Percentiles rank a stretch among this genome's conserved stretches.
Conservation (phyloP, 1,140 invertebrate species). For the Goniozus legneri region DNA sequence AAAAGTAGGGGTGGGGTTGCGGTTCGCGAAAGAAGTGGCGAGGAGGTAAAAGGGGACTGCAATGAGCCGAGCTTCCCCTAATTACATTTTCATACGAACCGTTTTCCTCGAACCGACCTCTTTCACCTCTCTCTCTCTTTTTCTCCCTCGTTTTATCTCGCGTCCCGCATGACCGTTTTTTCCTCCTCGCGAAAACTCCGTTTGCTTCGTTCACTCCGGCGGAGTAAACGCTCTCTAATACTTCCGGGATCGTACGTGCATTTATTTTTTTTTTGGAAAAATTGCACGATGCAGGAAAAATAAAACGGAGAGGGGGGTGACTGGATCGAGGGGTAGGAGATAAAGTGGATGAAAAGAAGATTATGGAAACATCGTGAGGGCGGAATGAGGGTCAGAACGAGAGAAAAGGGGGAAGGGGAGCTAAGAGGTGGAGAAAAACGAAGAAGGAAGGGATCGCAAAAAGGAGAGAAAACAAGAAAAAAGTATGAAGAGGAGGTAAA, state of each 20-base stretch:
- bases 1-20: background rate
- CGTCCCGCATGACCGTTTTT: too few species aligned
- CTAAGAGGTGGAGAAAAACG: background rate
- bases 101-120: conserved; percentile 23
- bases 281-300: too few species aligned
- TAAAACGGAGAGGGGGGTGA: too few species aligned
- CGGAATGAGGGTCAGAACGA: background rate
- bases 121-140: conserved; percentile 6
- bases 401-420: background rate
- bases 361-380: too few species aligned
- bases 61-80: conserved; percentile 46
- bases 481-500: conserved; percentile 12
- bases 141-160: too few species aligned
- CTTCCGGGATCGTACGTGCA: too few species aligned
- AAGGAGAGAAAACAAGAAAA: conserved; percentile 4
- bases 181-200: too few species aligned
- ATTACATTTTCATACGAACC: conserved; percentile 49
- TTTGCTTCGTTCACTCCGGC: background rate
- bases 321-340: conserved; percentile 4
- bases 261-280: too few species aligned
- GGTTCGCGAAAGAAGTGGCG: conserved; percentile 12
- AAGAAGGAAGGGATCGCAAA: background rate
- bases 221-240: conserved; percentile 16
- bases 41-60: conserved; percentile 37
- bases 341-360: conserved; percentile 15